phyloP scores from a whole-genome alignment of 2,888 invertebrate species.

The Temnothorax unifasciatus region DNA sequence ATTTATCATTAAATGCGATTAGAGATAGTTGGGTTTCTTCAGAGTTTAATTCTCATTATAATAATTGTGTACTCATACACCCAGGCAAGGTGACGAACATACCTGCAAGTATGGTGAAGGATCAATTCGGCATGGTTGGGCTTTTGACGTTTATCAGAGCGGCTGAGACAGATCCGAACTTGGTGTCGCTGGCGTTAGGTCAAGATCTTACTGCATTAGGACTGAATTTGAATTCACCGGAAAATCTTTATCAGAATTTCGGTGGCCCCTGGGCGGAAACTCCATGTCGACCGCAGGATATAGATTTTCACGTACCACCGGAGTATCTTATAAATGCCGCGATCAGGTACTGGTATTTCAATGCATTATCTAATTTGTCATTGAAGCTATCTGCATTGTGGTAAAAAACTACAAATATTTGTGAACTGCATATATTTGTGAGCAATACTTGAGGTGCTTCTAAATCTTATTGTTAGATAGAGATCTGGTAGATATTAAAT shows the following conservation, averaged over 20 bases:
- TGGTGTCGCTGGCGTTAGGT: slow-evolving; percentile 98
- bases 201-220: slow-evolving; percentile 99
- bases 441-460: not conserved
- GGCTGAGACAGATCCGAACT: slow-evolving; percentile 98
- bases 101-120: slow-evolving; percentile 99
- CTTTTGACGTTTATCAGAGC: slow-evolving; percentile 99
- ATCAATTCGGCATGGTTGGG: slow-evolving; percentile 99
- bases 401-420: not conserved
- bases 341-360: slow-evolving; percentile 89
- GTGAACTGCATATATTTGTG: not conserved
- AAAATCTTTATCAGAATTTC: slow-evolving; percentile 99
- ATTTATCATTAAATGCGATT: not conserved
- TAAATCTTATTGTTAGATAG: not conserved
- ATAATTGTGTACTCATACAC: slow-evolving; percentile 82
- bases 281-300: slow-evolving; percentile 99
- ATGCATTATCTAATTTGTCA: not conserved
- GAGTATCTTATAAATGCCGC: slow-evolving; percentile 99
- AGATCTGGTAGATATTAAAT: not conserved
- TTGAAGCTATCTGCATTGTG: not conserved
- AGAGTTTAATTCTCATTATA: slow-evolving; percentile 11
- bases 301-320: slow-evolving; percentile 98
- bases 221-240: slow-evolving; percentile 98
- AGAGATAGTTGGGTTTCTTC: not conserved
- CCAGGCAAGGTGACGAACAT: slow-evolving; percentile 99
- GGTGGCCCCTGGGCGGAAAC: slow-evolving; percentile 99